These are phyloP conservation scores for Orthonevra nobilis DNA, from an alignment of 2,888 invertebrate species.

Conservation along the genomic window DNA sequence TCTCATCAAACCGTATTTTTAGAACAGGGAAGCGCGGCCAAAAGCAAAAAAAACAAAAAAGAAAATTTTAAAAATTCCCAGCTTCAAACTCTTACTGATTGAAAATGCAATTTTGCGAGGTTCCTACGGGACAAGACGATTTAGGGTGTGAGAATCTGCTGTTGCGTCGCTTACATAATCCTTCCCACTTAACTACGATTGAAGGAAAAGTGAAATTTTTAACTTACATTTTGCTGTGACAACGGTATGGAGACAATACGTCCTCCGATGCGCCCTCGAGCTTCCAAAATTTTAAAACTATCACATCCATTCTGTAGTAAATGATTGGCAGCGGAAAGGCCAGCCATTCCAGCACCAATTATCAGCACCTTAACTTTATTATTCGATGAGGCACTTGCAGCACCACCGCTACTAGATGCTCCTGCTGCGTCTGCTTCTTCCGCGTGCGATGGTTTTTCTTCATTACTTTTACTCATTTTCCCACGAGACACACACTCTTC, in stretches of 20 bases:
- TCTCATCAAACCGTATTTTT: conserved; percentile 14
- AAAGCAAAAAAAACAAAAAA: no score
- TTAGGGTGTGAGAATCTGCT: conserved; percentile 46
- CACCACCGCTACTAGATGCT: conserved; percentile 72
- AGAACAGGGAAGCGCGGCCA: conserved; percentile 43
- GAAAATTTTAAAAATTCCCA: no score
- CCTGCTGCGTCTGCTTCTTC: conserved; percentile 71
- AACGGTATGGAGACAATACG: conserved; percentile 89
- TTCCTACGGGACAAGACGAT: neutral
- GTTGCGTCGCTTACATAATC: conserved; percentile 64
- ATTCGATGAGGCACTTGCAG: conserved; percentile 13
- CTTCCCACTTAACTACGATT: neutral
- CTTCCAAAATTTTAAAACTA: conserved; percentile 90
- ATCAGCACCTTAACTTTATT: conserved; percentile 87
- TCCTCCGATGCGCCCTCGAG: conserved; percentile 90
- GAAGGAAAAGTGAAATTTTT: neutral
- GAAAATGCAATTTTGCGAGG: neutral
- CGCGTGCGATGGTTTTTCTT: conserved; percentile 73
- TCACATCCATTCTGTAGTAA: conserved; percentile 89
- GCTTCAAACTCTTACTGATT: no score
- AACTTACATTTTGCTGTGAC: conserved; percentile 81
- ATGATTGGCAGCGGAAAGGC: conserved; percentile 91
- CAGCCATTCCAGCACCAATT: conserved; percentile 90
- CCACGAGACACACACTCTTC: neutral
- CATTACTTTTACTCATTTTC: conserved; percentile 72